Conservation (phyloP, 2,113 vertebrate species). For the Nipponia nippon region DNA sequence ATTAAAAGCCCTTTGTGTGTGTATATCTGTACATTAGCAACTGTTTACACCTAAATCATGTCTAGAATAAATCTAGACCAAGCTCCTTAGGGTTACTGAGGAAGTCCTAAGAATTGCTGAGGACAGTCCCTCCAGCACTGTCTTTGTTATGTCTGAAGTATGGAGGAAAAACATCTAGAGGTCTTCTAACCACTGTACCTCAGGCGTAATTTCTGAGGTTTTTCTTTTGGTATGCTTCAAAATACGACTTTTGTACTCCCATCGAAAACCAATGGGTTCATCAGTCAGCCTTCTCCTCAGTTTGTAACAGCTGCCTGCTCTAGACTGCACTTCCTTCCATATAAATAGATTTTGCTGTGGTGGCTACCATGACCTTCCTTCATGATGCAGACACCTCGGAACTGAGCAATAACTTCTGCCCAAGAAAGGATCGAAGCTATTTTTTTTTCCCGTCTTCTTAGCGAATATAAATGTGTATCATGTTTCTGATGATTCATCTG, state of each 20-base stretch:
- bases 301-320: neutral
- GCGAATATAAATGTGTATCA: neutral
- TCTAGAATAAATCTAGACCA: neutral
- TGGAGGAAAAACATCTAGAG: neutral
- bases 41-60: neutral
- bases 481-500: constrained; percentile 2
- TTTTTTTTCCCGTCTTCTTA: neutral
- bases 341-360: constrained; percentile 2
- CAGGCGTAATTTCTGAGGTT: neutral
- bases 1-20: neutral
- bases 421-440: neutral
- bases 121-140: neutral
- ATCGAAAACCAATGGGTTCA: neutral
- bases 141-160: neutral
- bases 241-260: neutral
- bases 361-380: neutral
- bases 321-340: neutral
- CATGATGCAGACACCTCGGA: neutral
- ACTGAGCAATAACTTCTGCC: neutral
- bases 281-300: neutral
- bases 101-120: neutral
- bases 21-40: neutral
- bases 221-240: neutral
- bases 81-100: neutral
- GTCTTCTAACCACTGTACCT: neutral